Percentiles rank a stretch among this genome's conserved stretches.
phyloP scores from a whole-genome alignment of 2,113 vertebrate genomes.

The Xyrauchen texanus region DNA sequence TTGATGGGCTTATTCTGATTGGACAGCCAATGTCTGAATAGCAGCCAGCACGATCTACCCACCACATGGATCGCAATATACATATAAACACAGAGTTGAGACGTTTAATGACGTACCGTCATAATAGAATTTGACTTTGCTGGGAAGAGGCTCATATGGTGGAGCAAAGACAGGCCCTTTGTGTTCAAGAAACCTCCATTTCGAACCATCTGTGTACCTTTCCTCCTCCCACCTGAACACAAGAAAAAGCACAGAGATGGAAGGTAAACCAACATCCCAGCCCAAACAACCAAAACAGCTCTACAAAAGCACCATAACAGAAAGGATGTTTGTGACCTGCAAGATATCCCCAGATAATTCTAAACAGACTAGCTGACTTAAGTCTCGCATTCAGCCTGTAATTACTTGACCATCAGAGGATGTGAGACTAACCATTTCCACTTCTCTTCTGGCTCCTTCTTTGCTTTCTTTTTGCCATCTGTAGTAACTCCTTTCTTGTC shows the following conservation, averaged over 20 bases:
- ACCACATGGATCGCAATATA: not conserved
- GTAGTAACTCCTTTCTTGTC: constrained; percentile 80
- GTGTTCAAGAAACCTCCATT: constrained; percentile 98
- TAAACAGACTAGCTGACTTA: not conserved
- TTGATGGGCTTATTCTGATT: no score
- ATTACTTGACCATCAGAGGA: constrained; percentile 29
- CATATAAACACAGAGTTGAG: not conserved
- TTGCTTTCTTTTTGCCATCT: constrained; percentile 89
- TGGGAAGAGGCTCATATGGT: constrained; percentile 90
- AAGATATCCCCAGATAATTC: not conserved
- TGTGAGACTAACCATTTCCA: constrained; percentile 90
- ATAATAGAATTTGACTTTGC: constrained; percentile 91
- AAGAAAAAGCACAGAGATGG: constrained; percentile 2
- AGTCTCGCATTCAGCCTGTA: not conserved
- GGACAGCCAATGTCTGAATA: not conserved
- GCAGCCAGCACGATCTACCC: not conserved
- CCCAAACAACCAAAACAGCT: not conserved
- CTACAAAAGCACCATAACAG: not conserved
- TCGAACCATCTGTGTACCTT: constrained; percentile 90
- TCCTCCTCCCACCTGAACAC: constrained; percentile 96
- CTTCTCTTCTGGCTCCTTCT: constrained; percentile 96
- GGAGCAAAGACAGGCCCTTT: constrained; percentile 97
- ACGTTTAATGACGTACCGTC: constrained; percentile 80
- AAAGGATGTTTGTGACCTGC: constrained; percentile 9
- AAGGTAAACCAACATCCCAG: constrained; percentile 1